Conservation (phyloP, 2,888 invertebrate species). For the Drosophila borborema region DNA sequence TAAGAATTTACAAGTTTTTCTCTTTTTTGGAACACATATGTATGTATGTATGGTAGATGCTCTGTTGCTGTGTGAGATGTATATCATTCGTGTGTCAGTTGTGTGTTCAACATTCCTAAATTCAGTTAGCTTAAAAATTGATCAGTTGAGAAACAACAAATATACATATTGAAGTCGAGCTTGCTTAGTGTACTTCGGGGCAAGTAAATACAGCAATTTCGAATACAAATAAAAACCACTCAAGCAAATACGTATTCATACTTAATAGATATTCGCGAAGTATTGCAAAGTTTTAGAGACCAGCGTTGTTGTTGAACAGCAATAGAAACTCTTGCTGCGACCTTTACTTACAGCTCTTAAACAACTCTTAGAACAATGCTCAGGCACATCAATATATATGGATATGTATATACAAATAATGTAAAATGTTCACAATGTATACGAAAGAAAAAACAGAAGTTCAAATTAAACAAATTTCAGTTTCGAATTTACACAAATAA, state of each 20-base stretch:
- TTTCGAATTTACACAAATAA: slow-evolving; percentile 32
- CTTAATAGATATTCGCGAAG: slow-evolving; percentile 2
- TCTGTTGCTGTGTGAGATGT: slow-evolving; percentile 4
- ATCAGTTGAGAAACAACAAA: slow-evolving; percentile 13
- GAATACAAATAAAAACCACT: slow-evolving; percentile 6
- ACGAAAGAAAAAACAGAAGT: slow-evolving; percentile 13
- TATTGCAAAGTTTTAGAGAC: neutral
- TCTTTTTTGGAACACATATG: neutral
- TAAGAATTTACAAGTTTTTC: neutral
- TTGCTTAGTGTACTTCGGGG: slow-evolving; percentile 2
- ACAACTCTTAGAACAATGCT: slow-evolving; percentile 18
- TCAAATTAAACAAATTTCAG: slow-evolving; percentile 15
- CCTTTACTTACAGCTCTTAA: slow-evolving; percentile 52
- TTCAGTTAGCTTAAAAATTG: slow-evolving; percentile 3
- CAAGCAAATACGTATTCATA: neutral
- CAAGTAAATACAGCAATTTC: slow-evolving; percentile 4
- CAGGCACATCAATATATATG: slow-evolving; percentile 23
- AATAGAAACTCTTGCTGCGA: slow-evolving; percentile 7
- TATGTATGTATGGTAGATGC: neutral
- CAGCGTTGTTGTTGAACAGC: slow-evolving; percentile 13
- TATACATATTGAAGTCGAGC: slow-evolving; percentile 8
- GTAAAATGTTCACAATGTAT: slow-evolving; percentile 21
- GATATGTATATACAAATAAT: slow-evolving; percentile 18
- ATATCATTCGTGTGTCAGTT: slow-evolving; percentile 1
- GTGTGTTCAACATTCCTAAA: slow-evolving; percentile 10